Evolutionary conservation across 1,140 invertebrate genomes (phyloP), one percentile per base, ranked within the genome.

Genomic region (Drosophila triauraria): DNA sequence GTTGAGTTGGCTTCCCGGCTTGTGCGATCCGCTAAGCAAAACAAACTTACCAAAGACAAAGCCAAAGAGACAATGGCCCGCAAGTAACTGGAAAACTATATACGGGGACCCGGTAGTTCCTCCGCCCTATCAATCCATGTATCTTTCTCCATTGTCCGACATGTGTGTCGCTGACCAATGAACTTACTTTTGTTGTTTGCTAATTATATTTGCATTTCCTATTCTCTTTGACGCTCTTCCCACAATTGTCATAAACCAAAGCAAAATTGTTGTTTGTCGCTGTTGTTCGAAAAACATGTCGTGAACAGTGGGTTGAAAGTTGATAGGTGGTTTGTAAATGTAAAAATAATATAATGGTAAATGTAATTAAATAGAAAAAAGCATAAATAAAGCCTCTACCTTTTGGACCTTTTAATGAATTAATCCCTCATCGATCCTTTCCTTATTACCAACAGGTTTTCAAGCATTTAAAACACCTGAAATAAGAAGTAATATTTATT

Each of bases 141-240:
- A 35, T 35, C 30, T 27, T 27, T 44, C 8, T n/a, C 44, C 46
- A 48, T 58, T 42, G 43, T 32, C 51, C 58, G 48, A 59, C 15
- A 64, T 46, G 58, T 82, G 47, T 54, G 69, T 51, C 60, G 79
- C 62, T 83, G 80, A 87, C 84, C 84, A 80, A 44, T 83, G 76
- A 86, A 86, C 84, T 83, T 80, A 74, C 71, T 35, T 35, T 76
- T 82, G 79, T 82, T 76, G 83, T 76, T 42, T 87, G 75, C 58
- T 72, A 78, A 86, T 85, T 86, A 74, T 75, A 82, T 82, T 75
- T 82, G 65, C 82, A 78, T 85, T 84, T 86, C 42, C 61, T 67
- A 68, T 78, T 82, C 60, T 63, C 61, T 58, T 71, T 70, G 62
- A 56, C 61, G 54, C 53, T 77, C 44, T 61, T 61, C 63, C 79